Base-by-base conservation (phyloP, 2,113 vertebrate species). In the Boulengerochromis microlepis region DNA sequence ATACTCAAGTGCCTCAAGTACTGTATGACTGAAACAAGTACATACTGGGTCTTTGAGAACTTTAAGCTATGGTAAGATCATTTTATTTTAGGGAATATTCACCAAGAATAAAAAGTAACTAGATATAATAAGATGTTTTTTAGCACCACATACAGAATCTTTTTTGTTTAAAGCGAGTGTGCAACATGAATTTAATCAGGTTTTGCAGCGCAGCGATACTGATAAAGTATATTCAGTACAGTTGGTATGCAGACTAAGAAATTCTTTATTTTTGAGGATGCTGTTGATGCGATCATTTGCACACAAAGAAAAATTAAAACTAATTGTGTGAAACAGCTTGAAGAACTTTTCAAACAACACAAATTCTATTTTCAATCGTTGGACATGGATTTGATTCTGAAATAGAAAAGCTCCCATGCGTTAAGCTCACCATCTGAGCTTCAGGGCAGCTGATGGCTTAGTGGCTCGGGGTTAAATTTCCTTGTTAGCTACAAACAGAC, bases 401-500 rank as follows among this genome's bases (percentile, higher is more conserved):
- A 86, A 81, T 6, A 64, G 59, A 35, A 40, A 53, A 35, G 76
- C 35, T 84, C 76, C 47, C 13, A 61, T 35, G 53, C 56, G 15
- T 53, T 56, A 24, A 74, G 80, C 84, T 81, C 83, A 22, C 56
- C 56, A 18, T 84, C 81, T 83, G 86, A 87, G 82, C 80, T 56
- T 57, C 82, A 38, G 87, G 78, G 76, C 76, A 66, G 80, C 52
- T 54, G 78, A 90, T 81, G 26, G 11, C 87, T 89, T 52, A 61
- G 84, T 89, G 86, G 89, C 76, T 74, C 4, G 2, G 4, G 24
- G 29, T 81, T 89, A 47, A 61, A 82, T 86, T 82, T 83, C 61
- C 91, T 91, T 87, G 92, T 95, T 95, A 89, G 86, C 81, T 87
- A 61, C 87, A 91, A 87, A 90, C 85, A 56, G 71, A 87, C 90